Percentiles rank a stretch among this genome's conserved stretches.
Conservation (phyloP, 2,113 vertebrate genomes). For the Sitta europaea region DNA sequence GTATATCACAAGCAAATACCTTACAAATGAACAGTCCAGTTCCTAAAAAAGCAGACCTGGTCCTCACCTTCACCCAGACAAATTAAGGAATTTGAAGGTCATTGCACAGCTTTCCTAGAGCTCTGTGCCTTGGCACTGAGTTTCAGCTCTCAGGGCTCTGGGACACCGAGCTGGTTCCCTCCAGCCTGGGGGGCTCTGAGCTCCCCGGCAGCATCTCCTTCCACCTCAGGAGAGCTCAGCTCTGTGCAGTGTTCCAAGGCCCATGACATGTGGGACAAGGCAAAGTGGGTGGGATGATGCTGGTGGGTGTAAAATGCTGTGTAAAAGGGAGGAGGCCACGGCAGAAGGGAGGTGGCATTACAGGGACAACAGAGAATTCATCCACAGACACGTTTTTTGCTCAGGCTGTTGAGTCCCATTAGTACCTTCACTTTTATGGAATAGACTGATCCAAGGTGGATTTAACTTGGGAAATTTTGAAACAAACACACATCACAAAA, state of each 20-base stretch:
- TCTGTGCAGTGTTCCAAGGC: fast-evolving
- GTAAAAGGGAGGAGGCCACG: background rate
- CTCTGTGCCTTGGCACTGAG: background rate
- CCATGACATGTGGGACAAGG: fast-evolving
- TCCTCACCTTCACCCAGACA: background rate
- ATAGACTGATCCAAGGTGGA: background rate
- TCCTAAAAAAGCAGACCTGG: background rate
- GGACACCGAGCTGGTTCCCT: fast-evolving
- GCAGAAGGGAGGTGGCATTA: background rate
- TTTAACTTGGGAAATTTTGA: background rate
- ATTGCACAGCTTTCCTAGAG: background rate
- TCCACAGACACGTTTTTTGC: background rate
- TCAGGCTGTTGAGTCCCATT: background rate
- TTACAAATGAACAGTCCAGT: background rate
- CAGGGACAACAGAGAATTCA: background rate
- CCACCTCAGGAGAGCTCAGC: background rate
- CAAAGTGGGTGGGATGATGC: background rate
- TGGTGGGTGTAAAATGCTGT: background rate
- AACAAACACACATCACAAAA: background rate
- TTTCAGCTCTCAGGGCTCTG: background rate
- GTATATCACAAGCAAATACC: background rate
- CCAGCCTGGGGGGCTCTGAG: too few species aligned
- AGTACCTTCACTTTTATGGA: fast-evolving
- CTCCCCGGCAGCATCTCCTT: background rate
- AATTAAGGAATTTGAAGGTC: background rate